Evolutionary conservation across 1,140 invertebrate genomes (phyloP).

Genomic region (Drosophila pachea): DNA sequence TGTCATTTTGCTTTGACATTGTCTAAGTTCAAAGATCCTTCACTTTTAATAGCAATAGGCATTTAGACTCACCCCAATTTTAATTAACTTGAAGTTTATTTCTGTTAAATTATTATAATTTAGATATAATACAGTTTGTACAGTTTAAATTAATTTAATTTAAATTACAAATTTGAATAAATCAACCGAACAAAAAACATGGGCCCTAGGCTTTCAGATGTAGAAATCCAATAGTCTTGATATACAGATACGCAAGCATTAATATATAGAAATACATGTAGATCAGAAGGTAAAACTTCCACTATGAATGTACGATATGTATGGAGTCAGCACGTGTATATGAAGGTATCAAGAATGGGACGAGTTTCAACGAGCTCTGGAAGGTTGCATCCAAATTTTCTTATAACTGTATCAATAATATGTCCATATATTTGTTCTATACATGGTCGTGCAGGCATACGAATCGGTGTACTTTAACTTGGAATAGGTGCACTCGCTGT

Average conservation of each 20-base stretch:
- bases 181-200: conserved; percentile 48
- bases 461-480: conserved; percentile 18
- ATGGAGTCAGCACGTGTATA: conserved; percentile 17
- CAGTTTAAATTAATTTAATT: conserved; percentile 74
- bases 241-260: conserved; percentile 11
- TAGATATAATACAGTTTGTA: conserved; percentile 78
- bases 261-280: not conserved
- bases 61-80: not conserved
- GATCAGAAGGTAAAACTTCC: not conserved
- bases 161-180: conserved; percentile 55
- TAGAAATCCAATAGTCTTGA: conserved; percentile 2
- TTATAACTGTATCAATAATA: not conserved
- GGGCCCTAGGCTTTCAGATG: conserved; percentile 50
- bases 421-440: not conserved
- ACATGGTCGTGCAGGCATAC: conserved; percentile 1
- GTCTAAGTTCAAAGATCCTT: too few species aligned
- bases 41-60: too few species aligned
- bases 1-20: too few species aligned
- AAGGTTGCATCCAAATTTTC: conserved; percentile 58
- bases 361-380: conserved; percentile 57
- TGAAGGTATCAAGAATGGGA: conserved; percentile 33
- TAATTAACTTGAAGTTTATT: conserved; percentile 70
- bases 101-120: conserved; percentile 73
- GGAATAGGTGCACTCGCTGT: conserved; percentile 44
- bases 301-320: conserved; percentile 12